phyloP scores from a whole-genome alignment of 2,888 invertebrate genomes.

The Aphodius sticticus region DNA sequence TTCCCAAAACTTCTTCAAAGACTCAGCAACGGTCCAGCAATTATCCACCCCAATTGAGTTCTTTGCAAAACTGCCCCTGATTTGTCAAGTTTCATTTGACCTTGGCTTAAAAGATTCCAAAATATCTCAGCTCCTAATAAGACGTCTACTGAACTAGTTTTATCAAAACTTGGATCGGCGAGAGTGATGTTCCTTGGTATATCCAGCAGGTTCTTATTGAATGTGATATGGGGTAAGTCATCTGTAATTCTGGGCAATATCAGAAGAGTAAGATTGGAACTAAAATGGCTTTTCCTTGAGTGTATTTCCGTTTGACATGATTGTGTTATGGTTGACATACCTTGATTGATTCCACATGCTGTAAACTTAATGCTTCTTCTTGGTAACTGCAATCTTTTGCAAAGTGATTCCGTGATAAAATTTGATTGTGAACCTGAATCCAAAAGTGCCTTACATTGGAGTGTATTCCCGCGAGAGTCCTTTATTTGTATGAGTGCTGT shows the following conservation, averaged over 20 bases:
- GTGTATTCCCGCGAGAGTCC: constrained; percentile 6
- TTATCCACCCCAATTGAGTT: neutral
- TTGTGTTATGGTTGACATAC: neutral
- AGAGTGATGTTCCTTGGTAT: no score
- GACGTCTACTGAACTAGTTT: no score
- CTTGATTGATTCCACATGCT: constrained; percentile 15
- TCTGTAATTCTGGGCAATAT: neutral
- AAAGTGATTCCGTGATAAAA: constrained; percentile 21
- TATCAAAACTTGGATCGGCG: no score
- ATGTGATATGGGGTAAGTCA: neutral
- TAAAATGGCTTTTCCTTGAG: neutral
- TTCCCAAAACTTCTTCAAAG: constrained; percentile 34
- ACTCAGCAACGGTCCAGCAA: neutral
- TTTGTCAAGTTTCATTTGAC: neutral
- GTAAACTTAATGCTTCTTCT: constrained; percentile 5
- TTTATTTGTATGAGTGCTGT: constrained; percentile 21
- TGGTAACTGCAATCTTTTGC: constrained; percentile 6
- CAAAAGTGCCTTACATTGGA: constrained; percentile 26
- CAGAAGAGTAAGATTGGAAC: neutral
- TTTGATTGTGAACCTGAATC: constrained; percentile 24
- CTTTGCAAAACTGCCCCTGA: neutral
- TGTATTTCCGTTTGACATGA: neutral
- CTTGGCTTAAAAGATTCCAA: neutral
- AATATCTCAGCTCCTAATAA: neutral
- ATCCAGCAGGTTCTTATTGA: no score